These are phyloP conservation scores for Amphiprion clarkii DNA, from an alignment of 2,797 vertebrate genomes.

Conservation along the genomic window DNA sequence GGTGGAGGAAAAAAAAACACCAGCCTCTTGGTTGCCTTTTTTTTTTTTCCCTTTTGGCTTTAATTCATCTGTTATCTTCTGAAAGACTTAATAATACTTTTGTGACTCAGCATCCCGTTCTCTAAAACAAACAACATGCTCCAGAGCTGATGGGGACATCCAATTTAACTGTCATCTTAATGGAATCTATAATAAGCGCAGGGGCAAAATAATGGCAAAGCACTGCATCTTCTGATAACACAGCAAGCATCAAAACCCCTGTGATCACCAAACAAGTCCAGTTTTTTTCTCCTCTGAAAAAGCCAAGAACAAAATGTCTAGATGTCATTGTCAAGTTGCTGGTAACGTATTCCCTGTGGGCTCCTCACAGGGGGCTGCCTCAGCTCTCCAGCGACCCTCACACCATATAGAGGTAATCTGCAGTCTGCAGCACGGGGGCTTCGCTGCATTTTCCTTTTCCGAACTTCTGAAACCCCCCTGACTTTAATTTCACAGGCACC, in stretches of 20 bases:
- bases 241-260: conserved; percentile 75
- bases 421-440: conserved; percentile 59
- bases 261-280: conserved; percentile 80
- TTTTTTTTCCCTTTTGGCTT: conserved; percentile 63
- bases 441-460: conserved; percentile 54
- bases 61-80: conserved; percentile 84
- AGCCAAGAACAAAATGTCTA: conserved; percentile 72
- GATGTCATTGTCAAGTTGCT: conserved; percentile 71
- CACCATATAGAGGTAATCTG: conserved; percentile 71
- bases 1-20: conserved; percentile 35
- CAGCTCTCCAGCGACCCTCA: conserved; percentile 48
- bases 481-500: conserved; percentile 84
- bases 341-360: conserved; percentile 62
- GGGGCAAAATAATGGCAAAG: conserved; percentile 81
- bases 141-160: conserved; percentile 84
- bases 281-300: conserved; percentile 48
- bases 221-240: conserved; percentile 81
- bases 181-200: conserved; percentile 89
- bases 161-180: conserved; percentile 89
- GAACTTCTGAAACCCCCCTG: conserved; percentile 55
- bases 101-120: conserved; percentile 81
- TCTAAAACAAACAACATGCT: conserved; percentile 87
- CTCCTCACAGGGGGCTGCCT: conserved; percentile 53
- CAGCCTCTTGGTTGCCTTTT: conserved; percentile 75
- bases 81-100: conserved; percentile 83